Conservation (phyloP, 2,113 vertebrate genomes). For the Macrotus californicus region DNA sequence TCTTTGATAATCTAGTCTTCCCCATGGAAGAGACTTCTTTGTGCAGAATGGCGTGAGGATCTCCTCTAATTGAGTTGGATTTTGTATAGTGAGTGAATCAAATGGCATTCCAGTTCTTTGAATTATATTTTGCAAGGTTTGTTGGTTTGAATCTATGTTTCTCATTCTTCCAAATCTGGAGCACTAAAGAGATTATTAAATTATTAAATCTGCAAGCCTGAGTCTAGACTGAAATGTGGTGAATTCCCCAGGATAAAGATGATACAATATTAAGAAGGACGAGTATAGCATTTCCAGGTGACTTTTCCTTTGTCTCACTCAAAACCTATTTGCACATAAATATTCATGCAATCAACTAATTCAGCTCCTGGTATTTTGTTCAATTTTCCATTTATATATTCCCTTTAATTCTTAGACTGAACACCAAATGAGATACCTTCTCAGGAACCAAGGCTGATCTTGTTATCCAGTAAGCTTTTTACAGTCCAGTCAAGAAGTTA, state of each 20-base stretch:
- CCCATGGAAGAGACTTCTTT: neutral
- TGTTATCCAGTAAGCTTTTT: neutral
- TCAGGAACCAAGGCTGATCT: neutral
- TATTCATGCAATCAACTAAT: neutral
- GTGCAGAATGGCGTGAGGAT: neutral
- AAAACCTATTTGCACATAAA: neutral
- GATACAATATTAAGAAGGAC: neutral
- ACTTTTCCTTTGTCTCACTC: neutral
- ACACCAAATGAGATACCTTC: neutral
- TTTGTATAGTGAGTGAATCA: neutral
- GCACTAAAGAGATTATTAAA: neutral
- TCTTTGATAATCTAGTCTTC: neutral
- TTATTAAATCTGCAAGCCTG: neutral
- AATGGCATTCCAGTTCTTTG: neutral
- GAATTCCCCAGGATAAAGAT: neutral
- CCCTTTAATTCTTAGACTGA: neutral
- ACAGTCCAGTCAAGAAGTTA: neutral
- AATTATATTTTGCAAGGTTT: neutral
- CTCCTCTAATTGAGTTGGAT: neutral
- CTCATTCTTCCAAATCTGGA: neutral
- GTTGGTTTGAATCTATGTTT: neutral
- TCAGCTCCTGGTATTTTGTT: neutral
- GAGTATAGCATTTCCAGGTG: neutral
- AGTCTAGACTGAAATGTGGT: neutral
- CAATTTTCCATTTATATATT: neutral